Conservation (phyloP, 2,113 vertebrate species). For the Lampris megalopsis region DNA sequence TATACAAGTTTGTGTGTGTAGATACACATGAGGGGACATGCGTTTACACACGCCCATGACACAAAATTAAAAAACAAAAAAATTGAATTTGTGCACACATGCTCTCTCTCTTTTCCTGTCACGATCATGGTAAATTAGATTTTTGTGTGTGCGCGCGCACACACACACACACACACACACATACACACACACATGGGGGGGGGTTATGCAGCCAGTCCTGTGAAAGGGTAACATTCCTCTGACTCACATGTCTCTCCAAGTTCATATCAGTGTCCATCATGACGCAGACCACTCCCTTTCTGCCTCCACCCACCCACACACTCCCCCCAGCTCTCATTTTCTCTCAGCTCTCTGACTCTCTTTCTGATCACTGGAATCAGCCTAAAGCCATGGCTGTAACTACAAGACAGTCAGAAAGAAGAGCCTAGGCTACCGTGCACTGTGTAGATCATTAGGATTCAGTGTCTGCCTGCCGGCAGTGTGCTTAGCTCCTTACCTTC, state of each 20-base stretch:
- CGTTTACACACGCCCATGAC: no score
- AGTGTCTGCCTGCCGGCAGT: slow-evolving; percentile 19
- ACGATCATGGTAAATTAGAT: no score
- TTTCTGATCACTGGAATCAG: not conserved
- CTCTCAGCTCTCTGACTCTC: not conserved
- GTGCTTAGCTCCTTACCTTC: slow-evolving; percentile 27
- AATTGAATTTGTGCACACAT: not conserved
- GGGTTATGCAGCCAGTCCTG: slow-evolving; percentile 15
- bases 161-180: not conserved
- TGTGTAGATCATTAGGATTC: slow-evolving; percentile 22
- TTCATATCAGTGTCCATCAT: slow-evolving; percentile 29
- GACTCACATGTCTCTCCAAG: slow-evolving; percentile 31
- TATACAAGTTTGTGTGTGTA: no score
- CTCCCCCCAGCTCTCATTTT: slow-evolving; percentile 1
- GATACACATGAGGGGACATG: no score
- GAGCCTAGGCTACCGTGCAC: not conserved
- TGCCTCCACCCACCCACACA: not conserved
- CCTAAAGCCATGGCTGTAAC: slow-evolving; percentile 31
- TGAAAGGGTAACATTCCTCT: slow-evolving; percentile 55
- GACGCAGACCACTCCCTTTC: slow-evolving; percentile 25
- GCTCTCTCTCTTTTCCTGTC: no score
- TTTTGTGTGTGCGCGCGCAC: not conserved
- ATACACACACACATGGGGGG: slow-evolving; percentile 19
- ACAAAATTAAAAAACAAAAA: no score
- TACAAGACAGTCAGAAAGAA: not conserved